phyloP scores from a whole-genome alignment of 2,888 invertebrate species.

The Watsonalla binaria region DNA sequence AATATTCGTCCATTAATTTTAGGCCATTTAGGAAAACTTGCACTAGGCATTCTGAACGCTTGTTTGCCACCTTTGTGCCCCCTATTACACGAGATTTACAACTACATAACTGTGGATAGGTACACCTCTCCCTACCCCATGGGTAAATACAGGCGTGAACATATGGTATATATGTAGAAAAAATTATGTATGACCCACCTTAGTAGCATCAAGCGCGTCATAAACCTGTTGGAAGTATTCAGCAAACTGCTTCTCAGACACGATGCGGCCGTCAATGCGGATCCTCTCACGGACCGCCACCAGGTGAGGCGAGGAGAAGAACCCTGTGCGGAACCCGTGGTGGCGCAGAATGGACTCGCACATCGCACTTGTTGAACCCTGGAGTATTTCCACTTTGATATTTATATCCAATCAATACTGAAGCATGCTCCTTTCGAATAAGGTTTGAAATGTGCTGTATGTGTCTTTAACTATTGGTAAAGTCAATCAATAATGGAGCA shows the following conservation, averaged over 20 bases:
- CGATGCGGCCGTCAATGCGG: constrained; percentile 88
- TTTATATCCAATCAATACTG: no score
- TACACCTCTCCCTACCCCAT: no score
- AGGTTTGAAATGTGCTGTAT: no score
- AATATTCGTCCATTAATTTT: no score
- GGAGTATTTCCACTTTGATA: not conserved
- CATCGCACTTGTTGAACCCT: constrained; percentile 95
- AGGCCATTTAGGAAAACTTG: no score
- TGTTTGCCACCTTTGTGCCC: no score
- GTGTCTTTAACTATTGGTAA: no score
- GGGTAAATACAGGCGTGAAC: not conserved
- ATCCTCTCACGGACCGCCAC: constrained; percentile 95
- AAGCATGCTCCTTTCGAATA: no score
- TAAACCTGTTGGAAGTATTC: constrained; percentile 91
- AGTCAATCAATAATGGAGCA: no score
- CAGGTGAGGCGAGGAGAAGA: constrained; percentile 97
- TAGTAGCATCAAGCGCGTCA: constrained; percentile 68
- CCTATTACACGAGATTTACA: no score
- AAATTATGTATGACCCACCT: constrained; percentile 33
- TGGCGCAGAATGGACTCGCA: constrained; percentile 92
- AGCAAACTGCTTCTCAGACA: constrained; percentile 86
- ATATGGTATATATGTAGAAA: not conserved
- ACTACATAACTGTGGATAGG: no score
- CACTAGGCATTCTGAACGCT: no score
- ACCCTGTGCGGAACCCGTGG: constrained; percentile 93